Base-by-base conservation (phyloP, 2,888 invertebrate genomes). In the Molorchus minor region DNA sequence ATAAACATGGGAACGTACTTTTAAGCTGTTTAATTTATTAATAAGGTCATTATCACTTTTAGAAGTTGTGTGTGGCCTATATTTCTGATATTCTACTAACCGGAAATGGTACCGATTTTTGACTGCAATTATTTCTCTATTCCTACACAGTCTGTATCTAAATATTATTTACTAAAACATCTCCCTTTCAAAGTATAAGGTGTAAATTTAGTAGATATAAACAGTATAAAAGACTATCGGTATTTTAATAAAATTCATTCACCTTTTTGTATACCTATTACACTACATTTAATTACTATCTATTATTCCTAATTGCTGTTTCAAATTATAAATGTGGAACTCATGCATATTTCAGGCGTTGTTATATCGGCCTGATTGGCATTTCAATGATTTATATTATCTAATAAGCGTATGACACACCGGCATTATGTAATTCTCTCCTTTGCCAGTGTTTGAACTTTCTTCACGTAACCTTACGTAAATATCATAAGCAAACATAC, bases 351-450 rank as follows among this genome's bases (percentile, higher is more conserved):
- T 52, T 41, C 51, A 52, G 21, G 25, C 21, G 40, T 52, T 41
- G 51, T 52, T 30, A 15, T 21, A 25, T 17, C n/a, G 41, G 30
- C 17, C 30, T 17, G 29, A 45, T 30, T 52, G 51, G 30, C 51
- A 52, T 38, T 36, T 29, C 51, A 41, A 40, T 30, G 51, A 52
- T 29, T 52, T 29, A 41, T 30, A 52, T 52, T 41, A 52, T 16
- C 49, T 35, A 38, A 33, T 13, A 13, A 17, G 12, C 33, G 25
- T 49, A 49, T 20, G 38, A 38, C 29, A 47, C 38, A 49, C n/a
- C n/a, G n/a, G n/a, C 35, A 49, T 56, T 52, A 51, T 44, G 44
- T 57, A 57, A 57, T 52, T 51, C 29, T 35, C 49, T 56, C 49
- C 33, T 36, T 47, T 19, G 20, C 36, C 35, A 25, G 10, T 56